Conservation (phyloP, 1,140 invertebrate genomes). For the Potamilus streckersoni region DNA sequence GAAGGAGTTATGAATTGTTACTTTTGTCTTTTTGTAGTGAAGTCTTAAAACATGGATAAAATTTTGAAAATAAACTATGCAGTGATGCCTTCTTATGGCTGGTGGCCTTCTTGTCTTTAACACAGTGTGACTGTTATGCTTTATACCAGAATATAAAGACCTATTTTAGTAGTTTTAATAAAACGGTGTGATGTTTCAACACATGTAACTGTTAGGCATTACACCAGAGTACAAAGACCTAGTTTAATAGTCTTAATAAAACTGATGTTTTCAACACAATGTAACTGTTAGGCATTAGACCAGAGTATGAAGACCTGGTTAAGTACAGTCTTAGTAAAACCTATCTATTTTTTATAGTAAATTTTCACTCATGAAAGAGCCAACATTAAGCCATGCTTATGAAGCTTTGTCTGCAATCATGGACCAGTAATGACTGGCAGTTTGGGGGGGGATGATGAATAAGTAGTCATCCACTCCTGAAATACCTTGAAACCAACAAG, state of each 20-base stretch:
- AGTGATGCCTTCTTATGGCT: too few relatives aligned
- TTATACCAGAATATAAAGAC: too few relatives aligned
- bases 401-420: constrained; percentile 24
- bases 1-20: too few relatives aligned
- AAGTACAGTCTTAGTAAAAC: neutral
- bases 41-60: too few relatives aligned
- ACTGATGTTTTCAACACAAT: neutral
- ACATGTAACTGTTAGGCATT: neutral
- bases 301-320: neutral
- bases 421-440: constrained; percentile 66
- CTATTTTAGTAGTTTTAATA: too few relatives aligned
- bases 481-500: constrained; percentile 89
- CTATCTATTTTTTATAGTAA: neutral
- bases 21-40: too few relatives aligned
- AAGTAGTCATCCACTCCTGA: constrained; percentile 95
- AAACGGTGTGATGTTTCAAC: neutral
- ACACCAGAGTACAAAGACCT: too few relatives aligned
- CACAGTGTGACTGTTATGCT: too few relatives aligned
- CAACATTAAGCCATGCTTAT: neutral
- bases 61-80: too few relatives aligned
- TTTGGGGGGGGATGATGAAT: constrained; percentile 84
- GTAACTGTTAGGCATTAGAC: neutral
- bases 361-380: neutral
- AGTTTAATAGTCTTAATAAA: too few relatives aligned
- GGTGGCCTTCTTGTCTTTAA: too few relatives aligned